Conservation (phyloP, 2,888 invertebrate genomes). For the Cyrtodaria siliqua region DNA sequence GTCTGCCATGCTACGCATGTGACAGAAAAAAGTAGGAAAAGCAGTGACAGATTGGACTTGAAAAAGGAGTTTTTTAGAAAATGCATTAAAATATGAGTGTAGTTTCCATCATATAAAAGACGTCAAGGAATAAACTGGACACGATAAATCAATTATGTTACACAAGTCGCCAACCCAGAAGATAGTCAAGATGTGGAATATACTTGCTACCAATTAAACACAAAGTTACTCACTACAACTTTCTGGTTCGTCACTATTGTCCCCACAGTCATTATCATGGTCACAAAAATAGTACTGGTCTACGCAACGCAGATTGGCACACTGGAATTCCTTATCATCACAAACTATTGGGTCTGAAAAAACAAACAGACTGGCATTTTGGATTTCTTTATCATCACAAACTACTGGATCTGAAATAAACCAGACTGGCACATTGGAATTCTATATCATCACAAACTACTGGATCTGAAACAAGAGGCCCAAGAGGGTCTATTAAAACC, state of each 20-base stretch:
- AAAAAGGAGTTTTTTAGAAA: too few relatives aligned
- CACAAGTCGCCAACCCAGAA: too few relatives aligned
- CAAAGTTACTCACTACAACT: slow-evolving; percentile 72
- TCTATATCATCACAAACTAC: slow-evolving; percentile 88
- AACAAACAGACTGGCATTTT: slow-evolving; percentile 90
- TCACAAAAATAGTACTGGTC: slow-evolving; percentile 93
- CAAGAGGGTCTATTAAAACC: too few relatives aligned
- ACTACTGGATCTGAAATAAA: slow-evolving; percentile 87
- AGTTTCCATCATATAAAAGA: too few relatives aligned
- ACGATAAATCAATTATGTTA: too few relatives aligned
- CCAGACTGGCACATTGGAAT: slow-evolving; percentile 90
- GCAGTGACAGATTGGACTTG: too few relatives aligned
- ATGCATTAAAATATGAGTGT: too few relatives aligned
- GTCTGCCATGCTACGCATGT: too few relatives aligned
- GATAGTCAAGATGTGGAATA: too few relatives aligned
- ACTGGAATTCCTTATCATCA: slow-evolving; percentile 89
- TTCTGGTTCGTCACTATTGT: slow-evolving; percentile 79
- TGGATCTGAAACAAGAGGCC: slow-evolving; percentile 86
- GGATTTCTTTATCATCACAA: slow-evolving; percentile 89
- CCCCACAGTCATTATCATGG: slow-evolving; percentile 92
- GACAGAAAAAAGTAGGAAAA: too few relatives aligned
- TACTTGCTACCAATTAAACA: too few relatives aligned
- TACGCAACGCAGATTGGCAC: slow-evolving; percentile 92
- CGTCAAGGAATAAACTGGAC: too few relatives aligned
- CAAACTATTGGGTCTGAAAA: slow-evolving; percentile 87